Evolutionary conservation across 2,888 invertebrate genomes (phyloP).

Genomic region (Metallyticus violacea): DNA sequence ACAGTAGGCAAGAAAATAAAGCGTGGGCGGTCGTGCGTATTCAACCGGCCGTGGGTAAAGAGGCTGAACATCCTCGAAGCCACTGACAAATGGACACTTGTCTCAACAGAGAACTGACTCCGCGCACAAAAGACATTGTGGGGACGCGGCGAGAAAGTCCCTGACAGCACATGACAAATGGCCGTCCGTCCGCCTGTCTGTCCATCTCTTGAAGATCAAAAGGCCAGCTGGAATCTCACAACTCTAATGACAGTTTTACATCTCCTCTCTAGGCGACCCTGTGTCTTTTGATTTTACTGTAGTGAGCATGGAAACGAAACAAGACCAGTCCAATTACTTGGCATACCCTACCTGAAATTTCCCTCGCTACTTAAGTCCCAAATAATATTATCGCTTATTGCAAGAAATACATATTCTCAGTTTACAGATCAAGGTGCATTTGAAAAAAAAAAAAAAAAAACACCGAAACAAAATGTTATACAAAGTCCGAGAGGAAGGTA

Average conservation of each 20-base stretch:
- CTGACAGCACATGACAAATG: constrained; percentile 13
- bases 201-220: constrained; percentile 3
- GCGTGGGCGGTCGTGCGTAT: not conserved
- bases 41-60: not conserved
- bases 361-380: too few relatives aligned
- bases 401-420: too few relatives aligned
- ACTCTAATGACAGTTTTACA: too few relatives aligned
- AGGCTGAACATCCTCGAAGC: not conserved
- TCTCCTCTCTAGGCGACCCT: not conserved
- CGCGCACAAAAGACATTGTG: not conserved
- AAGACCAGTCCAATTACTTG: too few relatives aligned
- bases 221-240: not conserved
- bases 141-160: not conserved
- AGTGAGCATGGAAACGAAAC: not conserved
- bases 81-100: constrained; percentile 12
- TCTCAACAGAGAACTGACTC: not conserved
- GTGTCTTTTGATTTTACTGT: not conserved
- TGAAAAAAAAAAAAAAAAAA: too few relatives aligned
- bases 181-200: not conserved
- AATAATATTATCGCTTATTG: too few relatives aligned
- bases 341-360: too few relatives aligned
- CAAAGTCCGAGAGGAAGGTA: too few relatives aligned
- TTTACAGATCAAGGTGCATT: too few relatives aligned
- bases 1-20: not conserved
- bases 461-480: too few relatives aligned